A percentile compares a stretch with the other conserved stretches of the same genome.
phyloP scores from a whole-genome alignment of 2,797 vertebrate species.

The Girardinus metallicus region DNA sequence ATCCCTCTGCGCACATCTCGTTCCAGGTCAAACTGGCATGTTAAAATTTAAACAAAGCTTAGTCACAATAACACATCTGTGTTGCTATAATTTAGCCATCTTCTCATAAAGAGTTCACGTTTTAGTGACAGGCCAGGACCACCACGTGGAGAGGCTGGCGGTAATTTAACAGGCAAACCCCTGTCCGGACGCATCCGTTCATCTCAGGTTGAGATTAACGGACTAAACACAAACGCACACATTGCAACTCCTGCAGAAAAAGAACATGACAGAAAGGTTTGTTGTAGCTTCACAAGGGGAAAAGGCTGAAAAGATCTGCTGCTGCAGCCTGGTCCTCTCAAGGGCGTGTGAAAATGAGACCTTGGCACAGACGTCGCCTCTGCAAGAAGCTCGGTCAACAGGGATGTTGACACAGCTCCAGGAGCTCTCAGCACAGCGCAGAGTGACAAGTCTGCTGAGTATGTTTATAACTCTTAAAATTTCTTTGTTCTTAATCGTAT shows the following conservation, averaged over 20 bases:
- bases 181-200: not conserved
- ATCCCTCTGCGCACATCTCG: not conserved
- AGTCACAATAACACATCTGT: not conserved
- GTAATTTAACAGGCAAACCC: not conserved
- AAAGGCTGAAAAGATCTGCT: slow-evolving; percentile 47
- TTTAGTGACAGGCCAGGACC: not conserved
- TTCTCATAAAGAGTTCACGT: not conserved
- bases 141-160: not conserved
- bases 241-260: slow-evolving; percentile 52
- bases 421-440: slow-evolving; percentile 21
- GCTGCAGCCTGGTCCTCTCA: slow-evolving; percentile 51
- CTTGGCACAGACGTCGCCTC: slow-evolving; percentile 57
- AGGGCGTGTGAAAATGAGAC: slow-evolving; percentile 70
- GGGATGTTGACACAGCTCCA: slow-evolving; percentile 67
- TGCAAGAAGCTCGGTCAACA: slow-evolving; percentile 59
- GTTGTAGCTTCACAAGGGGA: slow-evolving; percentile 42
- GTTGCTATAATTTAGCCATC: not conserved
- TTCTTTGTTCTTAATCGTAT: not conserved
- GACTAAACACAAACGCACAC: slow-evolving; percentile 24
- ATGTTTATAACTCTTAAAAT: not conserved
- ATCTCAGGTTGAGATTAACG: not conserved
- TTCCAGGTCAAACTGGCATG: not conserved
- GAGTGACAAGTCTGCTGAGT: not conserved
- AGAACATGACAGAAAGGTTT: slow-evolving; percentile 40
- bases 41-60: not conserved